Evolutionary conservation across 2,113 vertebrate species (phyloP).

Genomic region (Eurystomus gularis): DNA sequence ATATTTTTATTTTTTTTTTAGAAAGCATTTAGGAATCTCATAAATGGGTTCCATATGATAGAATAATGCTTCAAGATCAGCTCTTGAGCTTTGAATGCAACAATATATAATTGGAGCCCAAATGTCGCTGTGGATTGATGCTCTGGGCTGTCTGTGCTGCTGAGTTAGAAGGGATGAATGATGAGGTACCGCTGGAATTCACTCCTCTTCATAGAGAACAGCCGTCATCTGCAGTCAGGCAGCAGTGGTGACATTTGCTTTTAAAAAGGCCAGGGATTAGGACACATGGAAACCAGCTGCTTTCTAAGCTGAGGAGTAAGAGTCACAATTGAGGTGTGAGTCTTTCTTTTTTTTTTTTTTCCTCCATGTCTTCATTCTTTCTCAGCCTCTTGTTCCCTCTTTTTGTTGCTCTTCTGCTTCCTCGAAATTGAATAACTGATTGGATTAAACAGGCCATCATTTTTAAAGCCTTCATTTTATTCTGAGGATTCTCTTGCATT

Average conservation of each 20-base stretch:
- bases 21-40: not conserved
- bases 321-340: not conserved
- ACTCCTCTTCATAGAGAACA: not conserved
- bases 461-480: not conserved
- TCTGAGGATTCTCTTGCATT: not conserved
- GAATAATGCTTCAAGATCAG: not conserved
- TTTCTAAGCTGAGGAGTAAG: not conserved
- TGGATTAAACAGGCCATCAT: not conserved
- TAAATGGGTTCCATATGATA: not conserved
- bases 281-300: not conserved
- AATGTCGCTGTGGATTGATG: not conserved
- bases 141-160: not conserved
- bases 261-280: not conserved
- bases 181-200: not conserved
- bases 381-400: not conserved
- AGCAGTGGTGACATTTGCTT: not conserved
- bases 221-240: not conserved
- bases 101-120: not conserved
- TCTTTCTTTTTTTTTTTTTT: no score
- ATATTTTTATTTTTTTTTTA: slow-evolving; percentile 2
- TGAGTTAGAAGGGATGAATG: not conserved
- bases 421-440: not conserved
- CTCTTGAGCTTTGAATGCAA: not conserved
- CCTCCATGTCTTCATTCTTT: not conserved
- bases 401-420: not conserved